Evolutionary conservation across 2,113 vertebrate species (phyloP).

Genomic region (Callocephalon fimbriatum): DNA sequence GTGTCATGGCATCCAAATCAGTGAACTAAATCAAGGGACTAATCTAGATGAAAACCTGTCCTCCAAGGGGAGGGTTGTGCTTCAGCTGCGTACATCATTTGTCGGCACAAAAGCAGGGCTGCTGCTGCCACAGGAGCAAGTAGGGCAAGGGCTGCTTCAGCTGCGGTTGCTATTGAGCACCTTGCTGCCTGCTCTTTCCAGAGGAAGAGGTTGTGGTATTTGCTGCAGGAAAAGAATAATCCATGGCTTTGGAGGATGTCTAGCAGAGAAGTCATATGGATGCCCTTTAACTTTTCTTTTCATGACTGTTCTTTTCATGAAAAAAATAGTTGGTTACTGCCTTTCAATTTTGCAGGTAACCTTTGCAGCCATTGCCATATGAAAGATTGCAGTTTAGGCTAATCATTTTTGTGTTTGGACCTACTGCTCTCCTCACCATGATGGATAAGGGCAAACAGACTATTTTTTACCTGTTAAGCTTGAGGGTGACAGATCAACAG

Average conservation of each 20-base stretch:
- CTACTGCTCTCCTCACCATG: not conserved
- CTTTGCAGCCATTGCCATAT: not conserved
- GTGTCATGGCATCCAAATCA: not conserved
- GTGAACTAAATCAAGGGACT: not conserved
- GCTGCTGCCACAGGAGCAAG: not conserved
- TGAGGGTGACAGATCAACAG: not conserved
- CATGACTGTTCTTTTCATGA: not conserved
- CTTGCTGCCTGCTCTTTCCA: not conserved
- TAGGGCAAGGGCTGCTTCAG: not conserved
- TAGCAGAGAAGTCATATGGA: not conserved
- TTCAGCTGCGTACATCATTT: rapidly evolving
- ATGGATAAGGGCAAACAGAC: not conserved
- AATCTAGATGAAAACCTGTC: not conserved
- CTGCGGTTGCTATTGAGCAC: not conserved
- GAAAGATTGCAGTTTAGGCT: not conserved
- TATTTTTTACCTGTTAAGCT: not conserved
- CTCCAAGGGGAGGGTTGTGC: not conserved
- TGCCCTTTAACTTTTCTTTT: not conserved
- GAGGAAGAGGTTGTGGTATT: not conserved
- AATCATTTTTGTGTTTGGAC: not conserved
- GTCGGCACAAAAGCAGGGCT: not conserved
- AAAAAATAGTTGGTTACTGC: not conserved
- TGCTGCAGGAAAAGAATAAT: not conserved
- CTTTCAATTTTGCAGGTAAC: not conserved
- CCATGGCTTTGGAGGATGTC: not conserved